phyloP scores from a whole-genome alignment of 2,888 invertebrate species.

The Orchestes rusci region DNA sequence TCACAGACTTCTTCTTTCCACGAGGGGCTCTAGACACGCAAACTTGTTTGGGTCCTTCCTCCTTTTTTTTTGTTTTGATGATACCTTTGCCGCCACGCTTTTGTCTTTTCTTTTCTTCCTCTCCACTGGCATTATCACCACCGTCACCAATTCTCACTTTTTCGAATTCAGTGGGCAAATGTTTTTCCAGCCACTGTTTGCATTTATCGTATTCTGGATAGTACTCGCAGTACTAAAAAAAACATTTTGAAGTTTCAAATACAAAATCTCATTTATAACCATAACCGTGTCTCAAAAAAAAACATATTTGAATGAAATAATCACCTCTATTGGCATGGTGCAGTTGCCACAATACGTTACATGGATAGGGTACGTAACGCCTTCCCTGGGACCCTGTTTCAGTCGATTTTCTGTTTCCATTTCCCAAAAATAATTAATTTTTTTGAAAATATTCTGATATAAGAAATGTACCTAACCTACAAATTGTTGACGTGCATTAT shows the following conservation, averaged over 20 bases:
- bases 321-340: slow-evolving; percentile 86
- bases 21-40: slow-evolving; percentile 84
- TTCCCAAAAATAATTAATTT: background rate
- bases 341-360: slow-evolving; percentile 92
- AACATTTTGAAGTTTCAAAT: background rate
- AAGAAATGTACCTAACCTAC: too few relatives aligned
- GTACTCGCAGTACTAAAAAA: slow-evolving; percentile 85
- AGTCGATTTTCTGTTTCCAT: slow-evolving; percentile 38
- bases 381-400: slow-evolving; percentile 48
- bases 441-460: too few relatives aligned
- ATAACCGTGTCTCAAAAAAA: too few relatives aligned
- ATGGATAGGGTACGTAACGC: slow-evolving; percentile 71
- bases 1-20: slow-evolving; percentile 98
- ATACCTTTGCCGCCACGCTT: slow-evolving; percentile 96
- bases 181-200: slow-evolving; percentile 91
- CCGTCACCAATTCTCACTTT: slow-evolving; percentile 67
- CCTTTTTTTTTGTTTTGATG: slow-evolving; percentile 91
- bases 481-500: too few relatives aligned
- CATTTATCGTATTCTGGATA: slow-evolving; percentile 97
- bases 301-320: slow-evolving; percentile 9
- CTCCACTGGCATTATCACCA: slow-evolving; percentile 53
- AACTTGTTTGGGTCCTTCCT: slow-evolving; percentile 79
- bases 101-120: slow-evolving; percentile 92
- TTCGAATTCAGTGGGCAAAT: slow-evolving; percentile 89
- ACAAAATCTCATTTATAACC: too few relatives aligned